Evolutionary conservation across 2,888 invertebrate genomes (phyloP).

Genomic region (Campoletis raptor): DNA sequence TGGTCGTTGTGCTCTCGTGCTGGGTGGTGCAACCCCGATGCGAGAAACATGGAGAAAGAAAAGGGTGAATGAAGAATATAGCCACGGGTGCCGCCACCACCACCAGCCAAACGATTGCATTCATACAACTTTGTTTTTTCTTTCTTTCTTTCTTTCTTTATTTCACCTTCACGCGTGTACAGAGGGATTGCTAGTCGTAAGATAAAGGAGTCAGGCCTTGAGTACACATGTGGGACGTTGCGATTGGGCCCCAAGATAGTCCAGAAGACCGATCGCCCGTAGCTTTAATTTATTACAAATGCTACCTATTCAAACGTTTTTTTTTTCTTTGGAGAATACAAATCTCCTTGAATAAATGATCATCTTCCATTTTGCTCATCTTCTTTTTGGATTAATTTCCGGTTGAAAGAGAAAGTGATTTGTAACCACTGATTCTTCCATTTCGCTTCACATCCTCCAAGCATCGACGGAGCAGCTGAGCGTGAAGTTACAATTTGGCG

Average conservation of each 20-base stretch:
- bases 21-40: slow-evolving; percentile 44
- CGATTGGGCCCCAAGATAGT: slow-evolving; percentile 64
- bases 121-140: slow-evolving; percentile 50
- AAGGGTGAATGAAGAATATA: slow-evolving; percentile 43
- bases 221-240: slow-evolving; percentile 70
- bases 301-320: slow-evolving; percentile 70
- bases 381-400: slow-evolving; percentile 9
- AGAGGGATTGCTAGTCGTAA: slow-evolving; percentile 65
- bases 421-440: neutral
- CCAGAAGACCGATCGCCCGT: slow-evolving; percentile 69
- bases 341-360: slow-evolving; percentile 18
- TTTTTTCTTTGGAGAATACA: neutral
- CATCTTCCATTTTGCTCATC: neutral
- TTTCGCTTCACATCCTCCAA: neutral
- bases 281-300: slow-evolving; percentile 72
- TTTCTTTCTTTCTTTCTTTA: neutral
- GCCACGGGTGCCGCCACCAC: slow-evolving; percentile 57
- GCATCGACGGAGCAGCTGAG: neutral
- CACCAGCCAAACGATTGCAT: slow-evolving; percentile 40
- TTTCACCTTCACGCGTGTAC: slow-evolving; percentile 28
- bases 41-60: slow-evolving; percentile 11
- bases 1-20: slow-evolving; percentile 42
- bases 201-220: slow-evolving; percentile 69
- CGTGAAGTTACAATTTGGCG: too few species aligned
- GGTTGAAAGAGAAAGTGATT: slow-evolving; percentile 5